These are phyloP conservation scores for Taenioides sp. DNA, from an alignment of 2,797 vertebrate genomes.

Conservation along the genomic window DNA sequence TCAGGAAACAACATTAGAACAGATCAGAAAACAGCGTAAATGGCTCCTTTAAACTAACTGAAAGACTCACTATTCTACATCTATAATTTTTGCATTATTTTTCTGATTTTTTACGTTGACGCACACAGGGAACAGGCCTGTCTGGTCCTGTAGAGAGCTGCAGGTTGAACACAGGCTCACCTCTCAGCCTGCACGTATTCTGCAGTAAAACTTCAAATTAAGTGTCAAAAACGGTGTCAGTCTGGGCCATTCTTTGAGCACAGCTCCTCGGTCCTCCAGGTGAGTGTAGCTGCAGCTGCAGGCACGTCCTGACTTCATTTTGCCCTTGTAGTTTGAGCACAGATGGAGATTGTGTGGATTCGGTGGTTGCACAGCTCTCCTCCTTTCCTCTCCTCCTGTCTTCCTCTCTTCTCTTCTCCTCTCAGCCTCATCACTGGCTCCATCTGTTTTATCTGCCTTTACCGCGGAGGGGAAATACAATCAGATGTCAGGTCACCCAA, in stretches of 20 bases:
- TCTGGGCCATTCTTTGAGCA: too few species aligned
- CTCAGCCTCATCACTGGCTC: not conserved
- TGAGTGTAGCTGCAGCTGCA: not conserved
- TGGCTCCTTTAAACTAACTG: too few species aligned
- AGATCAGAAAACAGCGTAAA: too few species aligned
- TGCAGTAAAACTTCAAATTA: too few species aligned
- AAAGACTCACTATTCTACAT: too few species aligned
- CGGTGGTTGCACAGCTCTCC: not conserved
- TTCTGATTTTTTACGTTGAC: too few species aligned
- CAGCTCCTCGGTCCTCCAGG: not conserved
- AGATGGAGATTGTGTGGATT: conserved; percentile 1
- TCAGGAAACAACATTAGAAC: too few species aligned
- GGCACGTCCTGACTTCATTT: not conserved
- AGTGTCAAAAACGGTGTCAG: not conserved
- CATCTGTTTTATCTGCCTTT: conserved; percentile 2
- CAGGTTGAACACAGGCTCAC: not conserved
- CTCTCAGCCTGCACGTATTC: too few species aligned
- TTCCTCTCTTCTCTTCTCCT: too few species aligned
- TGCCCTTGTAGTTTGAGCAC: not conserved
- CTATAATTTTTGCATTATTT: too few species aligned
- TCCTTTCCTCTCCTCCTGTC: not conserved
- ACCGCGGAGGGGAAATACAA: not conserved
- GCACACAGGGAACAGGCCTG: too few species aligned
- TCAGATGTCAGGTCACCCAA: not conserved
- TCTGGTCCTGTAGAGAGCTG: not conserved